phyloP scores from a whole-genome alignment of 2,888 invertebrate genomes.

The Ectobius pallidus region DNA sequence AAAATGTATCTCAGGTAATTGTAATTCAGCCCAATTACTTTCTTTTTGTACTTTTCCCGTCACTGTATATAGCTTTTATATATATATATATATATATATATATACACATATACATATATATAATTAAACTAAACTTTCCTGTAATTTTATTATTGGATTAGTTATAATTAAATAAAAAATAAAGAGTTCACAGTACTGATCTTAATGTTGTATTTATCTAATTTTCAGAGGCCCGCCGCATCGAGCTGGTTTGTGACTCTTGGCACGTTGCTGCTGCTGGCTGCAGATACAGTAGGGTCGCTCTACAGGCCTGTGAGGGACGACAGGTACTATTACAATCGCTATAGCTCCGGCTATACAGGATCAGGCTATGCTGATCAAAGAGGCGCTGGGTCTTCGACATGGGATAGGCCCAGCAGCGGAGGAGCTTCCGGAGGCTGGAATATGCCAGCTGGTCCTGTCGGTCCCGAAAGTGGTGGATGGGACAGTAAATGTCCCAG shows the following conservation, averaged over 20 bases:
- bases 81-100: background rate
- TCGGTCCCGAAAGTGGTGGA: background rate
- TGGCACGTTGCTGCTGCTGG: constrained; percentile 20
- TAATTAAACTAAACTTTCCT: background rate
- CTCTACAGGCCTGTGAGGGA: constrained; percentile 37
- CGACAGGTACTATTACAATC: constrained; percentile 37
- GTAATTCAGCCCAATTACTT: too few relatives aligned
- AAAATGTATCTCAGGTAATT: too few relatives aligned
- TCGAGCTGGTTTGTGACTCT: background rate
- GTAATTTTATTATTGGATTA: background rate
- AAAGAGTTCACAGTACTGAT: background rate
- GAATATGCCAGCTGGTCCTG: background rate
- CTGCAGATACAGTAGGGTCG: constrained; percentile 9
- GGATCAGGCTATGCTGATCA: background rate
- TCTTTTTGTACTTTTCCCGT: too few relatives aligned
- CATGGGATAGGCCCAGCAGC: constrained; percentile 25
- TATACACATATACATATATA: background rate
- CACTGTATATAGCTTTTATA: too few relatives aligned
- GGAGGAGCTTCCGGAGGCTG: background rate
- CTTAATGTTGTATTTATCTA: too few relatives aligned
- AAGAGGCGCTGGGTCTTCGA: constrained; percentile 3
- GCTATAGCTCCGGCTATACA: constrained; percentile 36
- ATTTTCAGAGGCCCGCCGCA: too few relatives aligned
- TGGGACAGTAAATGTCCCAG: constrained; percentile 3
- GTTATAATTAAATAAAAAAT: background rate